phyloP scores from a whole-genome alignment of 2,888 invertebrate species.

The Phalera bucephala region DNA sequence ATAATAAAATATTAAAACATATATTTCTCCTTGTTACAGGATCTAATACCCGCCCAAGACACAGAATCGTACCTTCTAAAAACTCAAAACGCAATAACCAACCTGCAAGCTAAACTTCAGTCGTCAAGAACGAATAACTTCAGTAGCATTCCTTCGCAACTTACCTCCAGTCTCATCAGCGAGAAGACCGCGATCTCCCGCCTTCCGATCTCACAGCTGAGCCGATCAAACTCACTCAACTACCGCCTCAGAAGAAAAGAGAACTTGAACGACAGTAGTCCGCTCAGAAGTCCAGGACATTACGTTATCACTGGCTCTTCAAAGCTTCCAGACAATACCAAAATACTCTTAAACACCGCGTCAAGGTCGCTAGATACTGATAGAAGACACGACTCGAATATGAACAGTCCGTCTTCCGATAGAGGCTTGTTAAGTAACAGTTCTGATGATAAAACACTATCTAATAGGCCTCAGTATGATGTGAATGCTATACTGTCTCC shows the following conservation, averaged over 20 bases:
- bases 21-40: conserved; percentile 69
- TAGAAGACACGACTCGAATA: conserved; percentile 55
- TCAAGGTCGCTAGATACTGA: conserved; percentile 71
- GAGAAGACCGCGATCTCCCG: conserved; percentile 72
- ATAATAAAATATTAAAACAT: no score
- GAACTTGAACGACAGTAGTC: conserved; percentile 65
- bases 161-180: conserved; percentile 70
- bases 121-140: conserved; percentile 59
- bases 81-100: conserved; percentile 84
- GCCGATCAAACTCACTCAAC: conserved; percentile 75
- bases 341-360: conserved; percentile 59
- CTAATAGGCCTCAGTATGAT: conserved; percentile 64
- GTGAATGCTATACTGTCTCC: conserved; percentile 64
- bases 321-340: conserved; percentile 59
- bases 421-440: conserved; percentile 62
- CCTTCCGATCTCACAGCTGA: conserved; percentile 72
- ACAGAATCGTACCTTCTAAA: conserved; percentile 83
- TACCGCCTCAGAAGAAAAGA: conserved; percentile 70
- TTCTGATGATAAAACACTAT: conserved; percentile 75
- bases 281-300: conserved; percentile 70
- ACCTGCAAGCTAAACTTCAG: conserved; percentile 83
- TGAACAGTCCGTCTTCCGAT: conserved; percentile 73
- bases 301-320: conserved; percentile 75
- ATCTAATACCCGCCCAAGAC: conserved; percentile 74
- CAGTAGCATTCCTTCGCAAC: conserved; percentile 57